Percentiles rank a stretch among this genome's conserved stretches.
Conservation (phyloP, 1,140 invertebrate genomes). For the Rhopalosiphum padi region DNA sequence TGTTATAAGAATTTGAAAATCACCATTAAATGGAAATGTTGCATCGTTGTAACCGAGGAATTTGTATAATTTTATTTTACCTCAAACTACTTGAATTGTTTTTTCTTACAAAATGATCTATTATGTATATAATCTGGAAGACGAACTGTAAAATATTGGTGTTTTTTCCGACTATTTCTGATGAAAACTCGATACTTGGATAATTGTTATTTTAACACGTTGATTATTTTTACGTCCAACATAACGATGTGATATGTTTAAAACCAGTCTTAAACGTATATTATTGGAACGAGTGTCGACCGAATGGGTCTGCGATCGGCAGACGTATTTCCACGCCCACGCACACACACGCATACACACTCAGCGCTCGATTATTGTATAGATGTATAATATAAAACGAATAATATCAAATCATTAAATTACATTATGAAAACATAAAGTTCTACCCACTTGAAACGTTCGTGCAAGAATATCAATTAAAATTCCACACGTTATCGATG, state of each 20-base stretch:
- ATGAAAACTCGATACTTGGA: too few species aligned
- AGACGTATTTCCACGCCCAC: background rate
- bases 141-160: too few species aligned
- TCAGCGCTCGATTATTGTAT: background rate
- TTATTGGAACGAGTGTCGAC: background rate
- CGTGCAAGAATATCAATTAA: background rate
- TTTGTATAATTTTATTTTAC: too few species aligned
- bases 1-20: background rate
- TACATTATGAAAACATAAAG: background rate
- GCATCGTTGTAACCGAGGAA: background rate
- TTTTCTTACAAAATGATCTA: too few species aligned
- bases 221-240: background rate
- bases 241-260: background rate
- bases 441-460: background rate
- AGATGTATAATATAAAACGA: background rate
- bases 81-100: too few species aligned
- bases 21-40: background rate
- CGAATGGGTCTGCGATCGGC: too few species aligned
- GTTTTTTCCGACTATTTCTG: too few species aligned
- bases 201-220: too few species aligned
- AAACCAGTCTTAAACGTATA: background rate
- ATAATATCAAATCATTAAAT: background rate
- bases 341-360: too few species aligned
- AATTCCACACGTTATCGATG: background rate
- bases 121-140: too few species aligned